Evolutionary conservation across 37 sponge, comb jelly and placozoan genomes (phyloP).

Genomic region (Spongilla lacustris): DNA sequence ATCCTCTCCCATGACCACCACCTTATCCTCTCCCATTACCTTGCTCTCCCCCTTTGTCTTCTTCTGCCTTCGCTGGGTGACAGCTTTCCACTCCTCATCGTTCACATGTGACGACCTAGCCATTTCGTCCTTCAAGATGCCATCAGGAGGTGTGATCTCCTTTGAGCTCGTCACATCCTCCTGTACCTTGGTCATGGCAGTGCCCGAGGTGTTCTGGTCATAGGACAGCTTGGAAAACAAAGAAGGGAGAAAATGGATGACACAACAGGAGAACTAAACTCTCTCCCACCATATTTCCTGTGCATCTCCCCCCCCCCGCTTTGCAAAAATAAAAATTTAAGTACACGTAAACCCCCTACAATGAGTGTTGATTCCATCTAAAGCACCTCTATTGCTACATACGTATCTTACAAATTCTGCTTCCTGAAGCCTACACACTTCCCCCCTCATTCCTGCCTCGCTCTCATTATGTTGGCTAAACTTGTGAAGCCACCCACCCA

Average conservation of each 20-base stretch:
- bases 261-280: too few relatives aligned
- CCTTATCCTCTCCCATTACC: too few relatives aligned
- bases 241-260: too few relatives aligned
- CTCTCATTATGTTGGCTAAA: too few relatives aligned
- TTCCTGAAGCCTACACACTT: too few relatives aligned
- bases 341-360: too few relatives aligned
- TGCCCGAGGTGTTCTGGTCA: background rate
- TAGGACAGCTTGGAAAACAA: background rate
- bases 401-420: background rate
- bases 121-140: conserved; percentile 4
- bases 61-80: background rate
- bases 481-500: too few relatives aligned
- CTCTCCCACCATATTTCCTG: too few relatives aligned
- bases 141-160: conserved; percentile 30
- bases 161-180: background rate
- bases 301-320: too few relatives aligned
- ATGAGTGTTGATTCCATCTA: background rate
- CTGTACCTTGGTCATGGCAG: background rate
- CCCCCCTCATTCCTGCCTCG: too few relatives aligned
- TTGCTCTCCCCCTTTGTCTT: background rate
- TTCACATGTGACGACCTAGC: background rate
- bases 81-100: background rate
- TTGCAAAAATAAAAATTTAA: too few relatives aligned
- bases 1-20: too few relatives aligned
- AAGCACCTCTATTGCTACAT: background rate